Base-by-base conservation (phyloP, 2,888 invertebrate species). In the Phytoseiulus persimilis region DNA sequence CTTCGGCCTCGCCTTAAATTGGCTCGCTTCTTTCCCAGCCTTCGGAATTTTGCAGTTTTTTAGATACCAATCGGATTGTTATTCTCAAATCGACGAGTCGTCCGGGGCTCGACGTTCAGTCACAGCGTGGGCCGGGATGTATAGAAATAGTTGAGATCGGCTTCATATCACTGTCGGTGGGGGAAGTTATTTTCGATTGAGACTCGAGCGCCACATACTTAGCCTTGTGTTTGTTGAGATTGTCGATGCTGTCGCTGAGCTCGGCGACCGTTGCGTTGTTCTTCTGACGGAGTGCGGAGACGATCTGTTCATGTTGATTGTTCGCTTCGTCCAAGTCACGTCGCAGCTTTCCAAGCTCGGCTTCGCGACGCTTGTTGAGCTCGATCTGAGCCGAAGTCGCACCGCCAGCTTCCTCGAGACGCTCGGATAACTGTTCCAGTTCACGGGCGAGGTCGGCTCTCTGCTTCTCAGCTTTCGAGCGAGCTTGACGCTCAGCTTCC, bases 211-310 rank as follows among this genome's bases (percentile, higher is more conserved):
- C 9, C 11, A 91, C 92, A 91, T 92, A 98, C 98, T 98, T 99
- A 93, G 97, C 96, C 95, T 99, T 99, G 93, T 97, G 95, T 94
- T 99, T 99, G 95, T 98, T 98, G 93, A 99, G 96, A 94, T 98
- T 98, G 94, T 99, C 99, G 94, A 99, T 96, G 94, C 99, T 99
- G 94, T 99, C 99, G 92, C 98, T 97, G 96, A 99, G 97, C 94
- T 99, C 99, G 92, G 97, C 96, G 92, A 98, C 97, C 93, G 98
- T 96, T 94, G 99, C 99, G 94, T 99, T 98, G 95, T 99, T 98
- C 95, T 99, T 99, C 96, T 99, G 99, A 94, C 99, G 96, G 93
- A 99, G 95, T 93, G 96, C 96, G 93, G 97, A 96, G 93, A 98
- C 95, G 92, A 98, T 97, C 91, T 97, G 95, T 94, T 99, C 99